These are phyloP conservation scores for Penaeus japonicus DNA, from an alignment of 1,140 invertebrate species.

Conservation along the genomic window DNA sequence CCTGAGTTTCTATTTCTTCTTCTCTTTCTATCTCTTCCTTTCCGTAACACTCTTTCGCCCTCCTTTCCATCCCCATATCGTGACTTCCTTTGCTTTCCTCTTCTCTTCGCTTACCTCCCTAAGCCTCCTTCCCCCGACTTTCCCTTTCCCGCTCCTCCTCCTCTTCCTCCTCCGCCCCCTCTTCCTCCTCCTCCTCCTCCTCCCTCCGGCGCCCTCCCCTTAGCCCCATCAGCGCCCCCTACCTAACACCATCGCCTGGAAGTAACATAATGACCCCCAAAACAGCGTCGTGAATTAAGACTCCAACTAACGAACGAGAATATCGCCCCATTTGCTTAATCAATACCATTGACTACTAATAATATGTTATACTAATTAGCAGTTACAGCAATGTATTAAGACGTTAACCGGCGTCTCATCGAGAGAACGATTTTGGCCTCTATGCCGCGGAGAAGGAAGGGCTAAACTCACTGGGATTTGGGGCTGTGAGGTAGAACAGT, in stretches of 20 bases:
- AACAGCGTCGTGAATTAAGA: conserved; percentile 33
- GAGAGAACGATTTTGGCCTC: neutral
- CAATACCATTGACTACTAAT: conserved; percentile 55
- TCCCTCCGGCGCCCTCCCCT: neutral
- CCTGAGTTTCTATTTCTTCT: neutral
- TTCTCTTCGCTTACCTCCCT: neutral
- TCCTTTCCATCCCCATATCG: neutral
- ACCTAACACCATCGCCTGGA: neutral
- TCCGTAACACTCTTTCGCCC: neutral
- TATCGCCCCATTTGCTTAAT: conserved; percentile 51
- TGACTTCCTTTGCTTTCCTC: neutral
- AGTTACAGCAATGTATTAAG: conserved; percentile 30
- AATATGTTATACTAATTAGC: conserved; percentile 54
- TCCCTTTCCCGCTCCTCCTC: neutral
- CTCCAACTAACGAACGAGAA: conserved; percentile 37
- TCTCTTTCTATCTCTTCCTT: too few relatives aligned
- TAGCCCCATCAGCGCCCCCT: neutral
- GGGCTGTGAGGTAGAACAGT: neutral
- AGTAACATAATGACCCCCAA: conserved; percentile 13
- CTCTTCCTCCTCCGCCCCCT: neutral
- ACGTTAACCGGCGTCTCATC: conserved; percentile 3
- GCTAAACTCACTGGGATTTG: neutral
- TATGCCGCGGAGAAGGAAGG: neutral
- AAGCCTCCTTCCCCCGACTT: neutral
- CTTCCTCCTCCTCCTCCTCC: neutral